Conservation (phyloP, 1,140 invertebrate genomes). For the Cepaea nemoralis region DNA sequence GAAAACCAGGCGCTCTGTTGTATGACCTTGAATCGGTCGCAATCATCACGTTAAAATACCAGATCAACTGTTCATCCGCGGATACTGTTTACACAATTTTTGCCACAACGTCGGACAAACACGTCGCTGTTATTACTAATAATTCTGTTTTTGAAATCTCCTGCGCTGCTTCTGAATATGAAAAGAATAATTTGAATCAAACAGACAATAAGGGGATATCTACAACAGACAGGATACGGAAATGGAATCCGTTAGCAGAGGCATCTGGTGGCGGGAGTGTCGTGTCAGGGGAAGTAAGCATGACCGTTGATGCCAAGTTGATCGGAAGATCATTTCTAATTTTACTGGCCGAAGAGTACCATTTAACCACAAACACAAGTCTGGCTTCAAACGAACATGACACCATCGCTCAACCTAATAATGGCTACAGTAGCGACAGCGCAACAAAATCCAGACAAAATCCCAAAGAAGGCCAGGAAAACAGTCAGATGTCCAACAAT, state of each 20-base stretch:
- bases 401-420: background rate
- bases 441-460: background rate
- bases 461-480: background rate
- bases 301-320: background rate
- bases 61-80: background rate
- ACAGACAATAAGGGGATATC: background rate
- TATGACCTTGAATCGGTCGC: background rate
- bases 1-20: slow-evolving; percentile 16
- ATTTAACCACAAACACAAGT: background rate
- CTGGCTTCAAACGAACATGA: background rate
- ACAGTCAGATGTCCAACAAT: background rate
- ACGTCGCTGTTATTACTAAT: background rate
- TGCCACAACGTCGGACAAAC: background rate
- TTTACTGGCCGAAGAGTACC: background rate
- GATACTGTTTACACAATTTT: background rate
- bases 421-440: background rate
- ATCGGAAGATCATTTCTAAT: slow-evolving; percentile 25
- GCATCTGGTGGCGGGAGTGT: background rate
- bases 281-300: background rate
- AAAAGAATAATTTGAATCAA: too few species aligned
- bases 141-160: slow-evolving; percentile 1
- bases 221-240: background rate
- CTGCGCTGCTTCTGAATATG: background rate
- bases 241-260: background rate
- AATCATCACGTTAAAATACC: background rate